phyloP scores from a whole-genome alignment of 2,113 vertebrate species.

The Callipepla squamata region DNA sequence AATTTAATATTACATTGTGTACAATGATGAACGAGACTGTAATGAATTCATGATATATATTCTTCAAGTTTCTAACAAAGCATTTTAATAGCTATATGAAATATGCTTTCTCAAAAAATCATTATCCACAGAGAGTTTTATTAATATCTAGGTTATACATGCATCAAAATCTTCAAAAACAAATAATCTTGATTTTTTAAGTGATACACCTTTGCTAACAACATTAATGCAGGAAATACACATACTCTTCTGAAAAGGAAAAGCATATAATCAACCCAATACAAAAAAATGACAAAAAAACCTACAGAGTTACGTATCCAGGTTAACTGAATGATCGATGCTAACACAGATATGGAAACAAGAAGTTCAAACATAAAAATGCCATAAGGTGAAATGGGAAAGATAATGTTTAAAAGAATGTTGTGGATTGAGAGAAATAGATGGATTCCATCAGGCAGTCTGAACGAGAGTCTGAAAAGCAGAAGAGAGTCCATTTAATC shows the following conservation, averaged over 20 bases:
- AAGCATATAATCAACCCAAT: neutral
- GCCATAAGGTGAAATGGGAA: neutral
- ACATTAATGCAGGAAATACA: neutral
- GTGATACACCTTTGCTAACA: neutral
- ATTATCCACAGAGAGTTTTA: neutral
- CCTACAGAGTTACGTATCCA: neutral
- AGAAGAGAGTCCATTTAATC: neutral
- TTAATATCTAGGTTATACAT: neutral
- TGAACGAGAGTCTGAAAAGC: neutral
- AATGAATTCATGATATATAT: slow-evolving; percentile 6
- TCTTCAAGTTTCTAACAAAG: slow-evolving; percentile 42
- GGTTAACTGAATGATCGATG: neutral
- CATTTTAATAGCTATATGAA: slow-evolving; percentile 34
- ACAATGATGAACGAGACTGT: slow-evolving; percentile 18
- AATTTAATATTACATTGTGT: neutral
- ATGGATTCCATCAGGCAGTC: neutral
- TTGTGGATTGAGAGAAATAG: neutral
- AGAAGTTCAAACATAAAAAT: slow-evolving; percentile 13
- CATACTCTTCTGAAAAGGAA: slow-evolving; percentile 33
- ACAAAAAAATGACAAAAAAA: neutral
- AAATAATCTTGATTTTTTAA: neutral
- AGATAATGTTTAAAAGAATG: neutral
- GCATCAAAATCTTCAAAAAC: neutral
- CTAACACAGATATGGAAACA: neutral
- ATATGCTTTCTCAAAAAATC: neutral